Evolutionary conservation across 2,797 vertebrate genomes (phyloP), one percentile per base, ranked within the genome.

Genomic region (Otus scops): DNA sequence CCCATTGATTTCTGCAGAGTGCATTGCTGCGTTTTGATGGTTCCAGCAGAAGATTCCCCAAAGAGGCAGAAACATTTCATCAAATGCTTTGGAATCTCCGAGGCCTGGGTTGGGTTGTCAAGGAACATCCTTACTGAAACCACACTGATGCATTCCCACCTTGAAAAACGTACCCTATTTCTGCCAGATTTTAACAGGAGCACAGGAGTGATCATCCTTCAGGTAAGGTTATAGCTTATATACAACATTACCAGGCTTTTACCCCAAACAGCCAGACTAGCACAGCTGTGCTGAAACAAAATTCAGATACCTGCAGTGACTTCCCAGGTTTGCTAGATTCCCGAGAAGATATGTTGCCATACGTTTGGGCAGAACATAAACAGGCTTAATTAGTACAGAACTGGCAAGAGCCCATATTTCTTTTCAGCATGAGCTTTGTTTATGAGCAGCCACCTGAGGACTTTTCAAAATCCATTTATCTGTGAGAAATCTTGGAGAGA

Each of bases 341-440:
- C 77, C 23, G 19, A 39, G 80, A 93, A 87, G 47, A 73, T 51
- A 20, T 50, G 13, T 34, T 87, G 61, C 54, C 54, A 45, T 81
- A 67, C 51, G 27, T 78, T 82, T 21, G 18, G 84, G 79, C 83
- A 85, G 91, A 95, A 96, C 69, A 91, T 92, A 95, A 97, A 85
- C 59, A 95, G 67, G 32, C 63, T 96, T 93, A 96, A 95, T 95
- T 95, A 95, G 36, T 34, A 36, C 34, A 91, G 61, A 65, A 27
- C 13, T 93, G 70, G 83, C 76, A 95, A 83, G 70, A 89, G 47
- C 38, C 36, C 4, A 0, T 63, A 69, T 90, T 78, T 84, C 53
- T 82, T 68, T 89, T 85, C 79, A 92, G 47, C 26, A 11, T 88
- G 73, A 89, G 48, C 69, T 78, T 74, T 77, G 45, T 64, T 95